Conservation (phyloP, 1,140 invertebrate species). For the Rhagoletis pomonella region DNA sequence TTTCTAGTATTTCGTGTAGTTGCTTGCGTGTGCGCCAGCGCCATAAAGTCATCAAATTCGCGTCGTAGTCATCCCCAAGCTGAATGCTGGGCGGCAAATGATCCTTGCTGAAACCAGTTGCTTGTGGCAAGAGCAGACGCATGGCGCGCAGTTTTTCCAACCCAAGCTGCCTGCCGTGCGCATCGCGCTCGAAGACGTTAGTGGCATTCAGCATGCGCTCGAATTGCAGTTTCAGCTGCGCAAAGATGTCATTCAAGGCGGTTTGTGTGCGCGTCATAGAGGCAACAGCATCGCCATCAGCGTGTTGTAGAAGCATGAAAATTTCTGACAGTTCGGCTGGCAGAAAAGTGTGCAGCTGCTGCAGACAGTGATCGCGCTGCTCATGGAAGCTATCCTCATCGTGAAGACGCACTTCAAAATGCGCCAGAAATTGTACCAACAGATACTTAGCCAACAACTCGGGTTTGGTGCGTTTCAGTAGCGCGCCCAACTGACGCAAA, state of each 20-base stretch:
- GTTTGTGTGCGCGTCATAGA: conserved; percentile 7
- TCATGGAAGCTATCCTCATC: conserved; percentile 59
- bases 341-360: conserved; percentile 63
- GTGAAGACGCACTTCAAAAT: conserved; percentile 65
- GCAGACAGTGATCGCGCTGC: conserved; percentile 62
- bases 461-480: conserved; percentile 56
- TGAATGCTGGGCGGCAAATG: background rate
- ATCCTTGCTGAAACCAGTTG: background rate
- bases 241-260: conserved; percentile 58
- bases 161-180: conserved; percentile 57
- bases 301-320: conserved; percentile 59
- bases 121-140: conserved; percentile 61
- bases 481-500: conserved; percentile 56
- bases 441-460: conserved; percentile 64
- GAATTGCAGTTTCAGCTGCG: conserved; percentile 62
- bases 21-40: conserved; percentile 55
- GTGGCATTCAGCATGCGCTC: conserved; percentile 63
- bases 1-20: conserved; percentile 54
- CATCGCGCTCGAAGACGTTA: conserved; percentile 62
- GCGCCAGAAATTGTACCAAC: conserved; percentile 63
- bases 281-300: background rate
- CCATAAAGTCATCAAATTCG: conserved; percentile 63
- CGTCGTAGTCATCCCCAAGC: conserved; percentile 60
- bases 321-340: conserved; percentile 61
- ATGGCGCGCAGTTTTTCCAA: conserved; percentile 65